Conservation (phyloP, 2,797 vertebrate genomes). For the Sebastolobus alascanus region DNA sequence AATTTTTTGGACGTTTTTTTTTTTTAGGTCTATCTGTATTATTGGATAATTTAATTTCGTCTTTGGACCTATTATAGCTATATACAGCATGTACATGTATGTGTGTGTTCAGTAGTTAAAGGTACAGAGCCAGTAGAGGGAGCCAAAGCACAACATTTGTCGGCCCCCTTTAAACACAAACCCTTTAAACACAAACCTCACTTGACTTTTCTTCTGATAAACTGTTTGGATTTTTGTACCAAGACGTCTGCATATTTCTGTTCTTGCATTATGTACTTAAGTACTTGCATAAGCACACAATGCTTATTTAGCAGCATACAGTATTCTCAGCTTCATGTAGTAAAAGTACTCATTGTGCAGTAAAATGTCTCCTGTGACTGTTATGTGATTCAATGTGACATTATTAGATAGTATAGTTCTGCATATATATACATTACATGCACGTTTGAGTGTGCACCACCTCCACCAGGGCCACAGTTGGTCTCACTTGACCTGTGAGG, state of each 20-base stretch:
- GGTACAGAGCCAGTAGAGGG: conserved; percentile 1
- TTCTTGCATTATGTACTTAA: not conserved
- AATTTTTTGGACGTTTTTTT: too few relatives aligned
- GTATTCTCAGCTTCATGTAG: too few relatives aligned
- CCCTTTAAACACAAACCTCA: not conserved
- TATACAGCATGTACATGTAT: not conserved
- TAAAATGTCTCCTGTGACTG: too few relatives aligned
- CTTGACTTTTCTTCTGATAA: not conserved
- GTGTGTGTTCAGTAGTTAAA: not conserved
- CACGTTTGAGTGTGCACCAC: not conserved
- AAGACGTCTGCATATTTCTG: not conserved
- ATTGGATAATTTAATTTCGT: too few relatives aligned
- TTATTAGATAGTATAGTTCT: too few relatives aligned
- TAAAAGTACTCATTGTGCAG: not conserved
- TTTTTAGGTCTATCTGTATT: too few relatives aligned
- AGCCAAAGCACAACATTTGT: conserved; percentile 2
- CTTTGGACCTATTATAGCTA: too few relatives aligned
- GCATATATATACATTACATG: too few relatives aligned
- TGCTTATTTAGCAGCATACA: not conserved
- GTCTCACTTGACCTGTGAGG: conserved; percentile 2
- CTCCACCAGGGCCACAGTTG: not conserved
- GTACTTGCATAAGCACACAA: not conserved
- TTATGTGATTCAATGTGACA: too few relatives aligned
- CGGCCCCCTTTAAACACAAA: not conserved
- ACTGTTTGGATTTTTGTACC: not conserved